These are phyloP conservation scores for Heteromyza rotundicornis DNA, from an alignment of 2,888 invertebrate species.

Conservation along the genomic window DNA sequence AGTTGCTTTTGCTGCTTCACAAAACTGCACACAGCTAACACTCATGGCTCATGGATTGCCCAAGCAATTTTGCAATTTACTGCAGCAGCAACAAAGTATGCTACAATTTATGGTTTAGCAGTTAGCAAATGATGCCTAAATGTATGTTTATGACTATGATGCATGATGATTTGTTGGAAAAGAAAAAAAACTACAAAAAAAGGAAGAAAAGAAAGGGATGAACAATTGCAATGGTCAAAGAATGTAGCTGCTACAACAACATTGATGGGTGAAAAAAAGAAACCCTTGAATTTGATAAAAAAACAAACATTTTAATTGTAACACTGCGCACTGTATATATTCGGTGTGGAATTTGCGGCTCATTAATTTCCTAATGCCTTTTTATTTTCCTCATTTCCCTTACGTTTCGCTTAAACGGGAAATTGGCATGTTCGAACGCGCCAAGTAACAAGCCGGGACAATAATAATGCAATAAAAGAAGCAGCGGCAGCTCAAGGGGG, in stretches of 20 bases:
- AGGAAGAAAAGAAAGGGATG: too few relatives aligned
- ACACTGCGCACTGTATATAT: too few relatives aligned
- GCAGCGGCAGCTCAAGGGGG: too few relatives aligned
- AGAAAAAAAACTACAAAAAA: too few relatives aligned
- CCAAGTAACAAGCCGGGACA: not conserved
- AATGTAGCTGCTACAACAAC: too few relatives aligned
- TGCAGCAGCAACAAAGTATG: slow-evolving; percentile 11
- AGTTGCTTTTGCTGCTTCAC: too few relatives aligned
- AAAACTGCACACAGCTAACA: too few relatives aligned
- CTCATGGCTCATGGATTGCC: not conserved
- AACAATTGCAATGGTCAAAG: too few relatives aligned
- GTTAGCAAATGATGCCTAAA: not conserved
- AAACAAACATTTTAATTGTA: too few relatives aligned
- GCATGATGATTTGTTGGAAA: too few relatives aligned
- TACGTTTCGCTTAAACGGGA: slow-evolving; percentile 9
- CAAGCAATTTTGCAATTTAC: not conserved
- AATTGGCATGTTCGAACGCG: slow-evolving; percentile 4
- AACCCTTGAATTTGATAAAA: too few relatives aligned
- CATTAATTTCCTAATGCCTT: slow-evolving; percentile 44
- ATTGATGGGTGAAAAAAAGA: too few relatives aligned
- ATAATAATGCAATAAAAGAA: slow-evolving; percentile 1
- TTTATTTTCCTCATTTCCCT: slow-evolving; percentile 34
- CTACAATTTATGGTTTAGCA: slow-evolving; percentile 15
- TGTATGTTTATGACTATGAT: not conserved
- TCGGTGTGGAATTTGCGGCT: slow-evolving; percentile 2